phyloP scores from a whole-genome alignment of 2,888 invertebrate species.

The Rambutsinella grinnellia region DNA sequence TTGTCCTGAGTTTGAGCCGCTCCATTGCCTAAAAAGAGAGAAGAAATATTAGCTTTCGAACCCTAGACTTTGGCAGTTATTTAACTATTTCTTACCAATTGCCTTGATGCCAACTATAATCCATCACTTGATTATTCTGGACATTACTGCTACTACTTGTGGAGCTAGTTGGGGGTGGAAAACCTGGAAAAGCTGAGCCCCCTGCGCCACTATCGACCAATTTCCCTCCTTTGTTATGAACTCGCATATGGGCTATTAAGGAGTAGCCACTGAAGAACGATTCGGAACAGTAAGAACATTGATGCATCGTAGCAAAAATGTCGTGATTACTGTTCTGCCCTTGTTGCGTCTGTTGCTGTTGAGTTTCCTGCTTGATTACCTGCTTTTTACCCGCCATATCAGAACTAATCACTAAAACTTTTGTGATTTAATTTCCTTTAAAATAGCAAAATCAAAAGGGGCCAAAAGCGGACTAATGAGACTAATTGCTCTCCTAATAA shows the following conservation, averaged over 20 bases:
- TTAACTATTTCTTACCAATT: slow-evolving; percentile 57
- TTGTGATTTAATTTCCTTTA: too few relatives aligned
- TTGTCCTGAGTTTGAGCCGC: slow-evolving; percentile 56
- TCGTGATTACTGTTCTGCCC: slow-evolving; percentile 31
- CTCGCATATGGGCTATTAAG: slow-evolving; percentile 56
- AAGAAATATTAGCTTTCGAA: not conserved
- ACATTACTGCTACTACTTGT: slow-evolving; percentile 46
- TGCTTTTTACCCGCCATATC: slow-evolving; percentile 49
- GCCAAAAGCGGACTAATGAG: too few relatives aligned
- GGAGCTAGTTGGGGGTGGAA: slow-evolving; percentile 53
- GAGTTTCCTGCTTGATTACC: slow-evolving; percentile 40
- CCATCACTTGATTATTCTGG: slow-evolving; percentile 56
- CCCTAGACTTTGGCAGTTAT: not conserved
- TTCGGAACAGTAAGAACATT: slow-evolving; percentile 59
- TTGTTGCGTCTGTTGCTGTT: slow-evolving; percentile 9
- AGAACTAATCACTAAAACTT: slow-evolving; percentile 3
- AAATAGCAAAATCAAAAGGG: too few relatives aligned
- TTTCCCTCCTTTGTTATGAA: slow-evolving; percentile 53
- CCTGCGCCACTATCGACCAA: slow-evolving; percentile 36
- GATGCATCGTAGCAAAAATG: slow-evolving; percentile 56
- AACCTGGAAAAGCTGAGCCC: slow-evolving; percentile 56
- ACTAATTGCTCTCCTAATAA: slow-evolving; percentile 10
- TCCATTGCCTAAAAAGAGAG: slow-evolving; percentile 53
- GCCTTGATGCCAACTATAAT: slow-evolving; percentile 60
- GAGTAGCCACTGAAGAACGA: slow-evolving; percentile 62